Evolutionary conservation across 2,797 vertebrate genomes (phyloP).

Genomic region (Poeciliopsis gracilis): DNA sequence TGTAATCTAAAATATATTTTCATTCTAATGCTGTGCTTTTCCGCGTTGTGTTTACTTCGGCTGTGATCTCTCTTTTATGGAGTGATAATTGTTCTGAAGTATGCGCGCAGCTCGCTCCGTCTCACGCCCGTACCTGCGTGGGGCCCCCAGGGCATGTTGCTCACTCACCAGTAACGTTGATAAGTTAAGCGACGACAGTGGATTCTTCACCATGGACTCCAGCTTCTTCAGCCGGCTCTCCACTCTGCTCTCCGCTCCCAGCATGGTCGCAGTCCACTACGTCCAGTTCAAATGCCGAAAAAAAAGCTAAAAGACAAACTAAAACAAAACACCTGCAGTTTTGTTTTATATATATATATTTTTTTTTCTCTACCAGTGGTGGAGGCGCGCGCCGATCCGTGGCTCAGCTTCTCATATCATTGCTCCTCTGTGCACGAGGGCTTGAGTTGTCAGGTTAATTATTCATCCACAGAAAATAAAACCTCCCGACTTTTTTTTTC

Average conservation of each 20-base stretch:
- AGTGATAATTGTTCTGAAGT: slow-evolving; percentile 6
- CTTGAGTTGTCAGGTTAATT: slow-evolving; percentile 44
- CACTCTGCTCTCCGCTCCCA: slow-evolving; percentile 77
- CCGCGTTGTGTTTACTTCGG: neutral
- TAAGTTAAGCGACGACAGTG: slow-evolving; percentile 76
- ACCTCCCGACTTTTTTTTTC: neutral
- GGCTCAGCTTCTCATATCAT: slow-evolving; percentile 52
- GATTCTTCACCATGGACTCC: slow-evolving; percentile 77
- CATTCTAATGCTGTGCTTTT: neutral
- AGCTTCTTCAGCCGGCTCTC: slow-evolving; percentile 76
- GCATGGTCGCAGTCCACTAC: slow-evolving; percentile 57
- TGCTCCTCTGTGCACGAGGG: slow-evolving; percentile 17
- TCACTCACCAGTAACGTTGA: slow-evolving; percentile 83
- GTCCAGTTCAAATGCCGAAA: slow-evolving; percentile 40
- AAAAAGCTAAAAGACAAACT: neutral
- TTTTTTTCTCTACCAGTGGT: neutral
- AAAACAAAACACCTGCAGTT: slow-evolving; percentile 44
- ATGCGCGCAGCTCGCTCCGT: neutral
- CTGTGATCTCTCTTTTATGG: neutral
- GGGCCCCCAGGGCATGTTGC: neutral
- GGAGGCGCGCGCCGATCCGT: slow-evolving; percentile 17
- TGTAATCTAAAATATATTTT: neutral
- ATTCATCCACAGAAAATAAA: slow-evolving; percentile 31
- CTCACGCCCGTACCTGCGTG: neutral
- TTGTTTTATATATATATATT: neutral